Base-by-base conservation (phyloP, 2,888 invertebrate species). In the Dolomedes plantarius region DNA sequence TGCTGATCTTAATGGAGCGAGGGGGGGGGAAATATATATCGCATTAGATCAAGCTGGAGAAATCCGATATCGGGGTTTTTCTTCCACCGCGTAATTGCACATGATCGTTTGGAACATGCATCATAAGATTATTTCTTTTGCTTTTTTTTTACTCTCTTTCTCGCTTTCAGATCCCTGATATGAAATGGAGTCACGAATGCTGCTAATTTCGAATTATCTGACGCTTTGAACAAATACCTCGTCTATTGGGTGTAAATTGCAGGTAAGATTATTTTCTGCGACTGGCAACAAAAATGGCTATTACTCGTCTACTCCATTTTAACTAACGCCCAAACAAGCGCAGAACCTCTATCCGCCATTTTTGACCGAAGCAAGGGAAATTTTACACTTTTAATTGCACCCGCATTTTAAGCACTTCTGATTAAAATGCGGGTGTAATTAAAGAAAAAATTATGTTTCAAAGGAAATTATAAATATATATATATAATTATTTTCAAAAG, bases 141-240 rank as follows among this genome's bases (percentile, higher is more conserved):
- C 71, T 27, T 79, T 65, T 69, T 69, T 62, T 28, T 72, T 67
- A 16, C 31, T 65, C 19, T 27, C 62, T 65, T 31, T 31, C 36
- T 36, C 67, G 67, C 23, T 19, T 71, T 79, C 31, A 13, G 46
- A 46, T 23, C 9, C 71, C 56, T 56, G 67, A 73, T 71, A 46
- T 13, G 62, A 72, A 71, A 76, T 82, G 83, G 69, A 85, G 83
- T 85, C 83, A 85, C 83, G 83, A 85, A 67, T 67, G 27, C 77
- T 32, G 62, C 77, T 85, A 85, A 85, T 85, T 85, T 85, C 77
- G 39, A 77, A 73, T 77, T 85, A 85, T 67, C 76, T 73, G 50
- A 85, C 83, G 83, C 83, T 77, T 85, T 85, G 83, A 85, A 65
- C 72, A 85, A 85, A 85, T 85, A 73, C 83, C 77, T 77, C 56